Conservation (phyloP, 2,797 vertebrate species). For the Hylomyscus alleni region DNA sequence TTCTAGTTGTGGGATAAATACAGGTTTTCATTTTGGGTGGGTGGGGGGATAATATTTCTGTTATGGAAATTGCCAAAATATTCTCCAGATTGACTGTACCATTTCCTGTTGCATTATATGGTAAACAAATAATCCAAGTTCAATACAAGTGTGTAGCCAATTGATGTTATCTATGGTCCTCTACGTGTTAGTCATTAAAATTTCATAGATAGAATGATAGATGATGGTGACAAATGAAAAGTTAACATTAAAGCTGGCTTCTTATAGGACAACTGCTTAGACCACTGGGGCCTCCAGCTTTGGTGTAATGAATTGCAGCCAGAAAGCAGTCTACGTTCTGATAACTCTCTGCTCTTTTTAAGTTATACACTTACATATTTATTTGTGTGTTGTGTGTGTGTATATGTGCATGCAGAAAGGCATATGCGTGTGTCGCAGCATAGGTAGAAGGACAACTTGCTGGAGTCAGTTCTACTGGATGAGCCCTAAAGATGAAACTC, state of each 20-base stretch:
- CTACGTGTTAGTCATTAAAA: neutral
- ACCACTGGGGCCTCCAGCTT: neutral
- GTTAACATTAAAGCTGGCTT: neutral
- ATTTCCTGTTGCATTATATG: neutral
- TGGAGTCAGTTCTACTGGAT: neutral
- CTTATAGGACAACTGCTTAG: neutral
- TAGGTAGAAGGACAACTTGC: neutral
- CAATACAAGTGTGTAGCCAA: neutral
- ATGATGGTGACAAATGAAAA: neutral
- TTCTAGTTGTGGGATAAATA: neutral
- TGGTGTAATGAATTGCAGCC: neutral
- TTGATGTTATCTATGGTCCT: neutral
- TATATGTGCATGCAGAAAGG: neutral
- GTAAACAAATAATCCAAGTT: neutral
- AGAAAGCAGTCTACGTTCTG: neutral
- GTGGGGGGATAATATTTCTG: neutral
- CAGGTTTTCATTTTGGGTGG: constrained; percentile 15
- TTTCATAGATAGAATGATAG: neutral
- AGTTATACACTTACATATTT: neutral
- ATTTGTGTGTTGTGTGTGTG: neutral
- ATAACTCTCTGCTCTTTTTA: neutral
- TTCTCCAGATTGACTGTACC: neutral
- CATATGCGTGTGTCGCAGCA: neutral
- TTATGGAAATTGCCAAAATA: neutral
- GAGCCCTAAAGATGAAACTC: neutral